Base-by-base conservation (phyloP, 2,113 vertebrate species). In the Leptocoma aspasia region DNA sequence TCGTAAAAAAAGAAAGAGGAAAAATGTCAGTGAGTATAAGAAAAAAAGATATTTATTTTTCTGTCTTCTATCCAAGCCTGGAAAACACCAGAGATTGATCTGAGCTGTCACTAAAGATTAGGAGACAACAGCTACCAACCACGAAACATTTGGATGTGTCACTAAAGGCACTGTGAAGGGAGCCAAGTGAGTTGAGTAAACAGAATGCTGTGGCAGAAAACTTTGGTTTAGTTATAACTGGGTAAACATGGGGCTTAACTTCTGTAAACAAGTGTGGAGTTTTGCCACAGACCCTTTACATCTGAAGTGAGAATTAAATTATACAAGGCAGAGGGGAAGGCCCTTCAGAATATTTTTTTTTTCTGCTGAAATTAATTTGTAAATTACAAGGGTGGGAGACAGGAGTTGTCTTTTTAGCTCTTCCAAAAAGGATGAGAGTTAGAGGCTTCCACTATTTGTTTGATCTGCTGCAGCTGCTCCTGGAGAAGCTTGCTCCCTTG, bases 31-130 rank as follows among this genome's bases (percentile, higher is more conserved):
- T 82, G 41, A 68, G 16, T 71, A 49, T 22, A 50, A 65, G 12
- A 22, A 89, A 82, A 70, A 69, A 82, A 33, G 2, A 60, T 78
- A 42, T 65, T 85, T 68, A 80, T n/a, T 89, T 90, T 90, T 86
- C 73, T 91, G 57, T 76, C 63, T 76, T 86, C 39, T 76, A 0
- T 82, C 77, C 73, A 94, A 94, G 73, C 53, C 49, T 83, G 41
- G 59, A 78, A 96, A 88, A 83, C 76, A 80, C 30, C 59, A 92
- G 37, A 78, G 60, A 71, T 53, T 0, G 12, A 94, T 26, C 72
- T 75, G 60, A 95, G 64, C 90, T 93, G 95, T 93, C 93, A 78
- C 79, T 94, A 78, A 83, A 90, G 88, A 94, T 97, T 93, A 95
- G 44, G 68, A 94, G 56, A 39, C 80, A 90, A 61, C 75, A 75